These are phyloP conservation scores for Cyprinodon brontotheroides DNA, from an alignment of 2,113 vertebrate species.

Conservation along the genomic window DNA sequence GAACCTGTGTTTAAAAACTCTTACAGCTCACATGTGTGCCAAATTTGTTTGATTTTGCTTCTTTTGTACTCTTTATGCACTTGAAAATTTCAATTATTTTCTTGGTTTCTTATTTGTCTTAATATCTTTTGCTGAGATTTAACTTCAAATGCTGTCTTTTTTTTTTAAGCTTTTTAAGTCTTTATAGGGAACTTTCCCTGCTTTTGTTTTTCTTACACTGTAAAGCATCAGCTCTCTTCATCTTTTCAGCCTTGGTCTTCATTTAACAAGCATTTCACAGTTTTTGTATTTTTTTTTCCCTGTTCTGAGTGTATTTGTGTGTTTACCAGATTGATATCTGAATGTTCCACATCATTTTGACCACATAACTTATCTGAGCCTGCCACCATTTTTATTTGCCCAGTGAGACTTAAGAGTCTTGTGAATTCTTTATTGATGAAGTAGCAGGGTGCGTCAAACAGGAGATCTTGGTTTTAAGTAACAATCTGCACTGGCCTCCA, in stretches of 20 bases:
- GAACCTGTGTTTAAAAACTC: slow-evolving; percentile 25
- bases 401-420: slow-evolving; percentile 15
- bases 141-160: slow-evolving; percentile 31
- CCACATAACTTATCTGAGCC: slow-evolving; percentile 10
- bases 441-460: too few relatives aligned
- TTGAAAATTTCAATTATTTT: slow-evolving; percentile 44
- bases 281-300: slow-evolving; percentile 9
- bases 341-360: slow-evolving; percentile 40
- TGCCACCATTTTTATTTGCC: slow-evolving; percentile 34
- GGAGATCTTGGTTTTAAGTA: too few relatives aligned
- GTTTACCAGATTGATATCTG: slow-evolving; percentile 25
- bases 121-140: slow-evolving; percentile 54
- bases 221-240: slow-evolving; percentile 24
- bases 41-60: slow-evolving; percentile 54
- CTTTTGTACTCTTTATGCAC: slow-evolving; percentile 41
- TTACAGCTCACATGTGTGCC: slow-evolving; percentile 60
- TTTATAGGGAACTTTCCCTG: neutral
- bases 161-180: slow-evolving; percentile 14
- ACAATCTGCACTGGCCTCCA: slow-evolving; percentile 71
- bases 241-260: slow-evolving; percentile 35
- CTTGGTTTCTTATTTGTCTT: slow-evolving; percentile 25
- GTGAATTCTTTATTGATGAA: too few relatives aligned
- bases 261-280: slow-evolving; percentile 58
- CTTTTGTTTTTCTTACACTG: slow-evolving; percentile 9
- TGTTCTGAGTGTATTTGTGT: neutral